Evolutionary conservation across 2,797 vertebrate species (phyloP).

Genomic region (Nasua narica): DNA sequence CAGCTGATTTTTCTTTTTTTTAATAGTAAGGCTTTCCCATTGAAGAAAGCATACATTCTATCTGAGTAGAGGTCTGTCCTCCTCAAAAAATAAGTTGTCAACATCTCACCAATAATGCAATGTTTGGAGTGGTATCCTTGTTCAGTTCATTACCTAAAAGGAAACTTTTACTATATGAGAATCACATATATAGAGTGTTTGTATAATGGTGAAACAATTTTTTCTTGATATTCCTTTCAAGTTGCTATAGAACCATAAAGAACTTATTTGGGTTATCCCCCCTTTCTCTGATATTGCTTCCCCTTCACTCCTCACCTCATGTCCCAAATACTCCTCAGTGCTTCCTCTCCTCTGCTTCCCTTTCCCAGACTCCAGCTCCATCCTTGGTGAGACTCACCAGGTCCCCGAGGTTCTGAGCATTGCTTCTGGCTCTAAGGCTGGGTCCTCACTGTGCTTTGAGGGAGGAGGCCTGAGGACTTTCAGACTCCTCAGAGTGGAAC

Average conservation of each 20-base stretch:
- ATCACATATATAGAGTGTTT: background rate
- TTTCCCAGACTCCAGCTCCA: background rate
- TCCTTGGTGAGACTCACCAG: background rate
- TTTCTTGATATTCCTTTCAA: background rate
- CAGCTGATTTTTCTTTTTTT: background rate
- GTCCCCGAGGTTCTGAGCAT: background rate
- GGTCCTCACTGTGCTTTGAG: background rate
- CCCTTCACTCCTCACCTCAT: background rate
- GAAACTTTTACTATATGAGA: background rate
- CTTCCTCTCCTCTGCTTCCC: no score
- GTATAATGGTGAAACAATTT: background rate
- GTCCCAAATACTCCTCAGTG: background rate
- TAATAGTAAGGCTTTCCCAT: background rate
- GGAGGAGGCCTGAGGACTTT: background rate
- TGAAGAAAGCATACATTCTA: background rate
- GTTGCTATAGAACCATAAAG: background rate
- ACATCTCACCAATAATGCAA: background rate
- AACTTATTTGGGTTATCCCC: background rate
- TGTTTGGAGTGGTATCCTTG: background rate
- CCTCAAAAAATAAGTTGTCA: background rate
- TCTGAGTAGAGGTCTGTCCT: background rate
- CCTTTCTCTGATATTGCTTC: background rate
- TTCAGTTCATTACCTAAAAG: background rate
- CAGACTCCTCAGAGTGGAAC: background rate
- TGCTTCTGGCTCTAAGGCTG: background rate